Base-by-base conservation (phyloP, 2,113 vertebrate genomes). In the Macquaria australasica region DNA sequence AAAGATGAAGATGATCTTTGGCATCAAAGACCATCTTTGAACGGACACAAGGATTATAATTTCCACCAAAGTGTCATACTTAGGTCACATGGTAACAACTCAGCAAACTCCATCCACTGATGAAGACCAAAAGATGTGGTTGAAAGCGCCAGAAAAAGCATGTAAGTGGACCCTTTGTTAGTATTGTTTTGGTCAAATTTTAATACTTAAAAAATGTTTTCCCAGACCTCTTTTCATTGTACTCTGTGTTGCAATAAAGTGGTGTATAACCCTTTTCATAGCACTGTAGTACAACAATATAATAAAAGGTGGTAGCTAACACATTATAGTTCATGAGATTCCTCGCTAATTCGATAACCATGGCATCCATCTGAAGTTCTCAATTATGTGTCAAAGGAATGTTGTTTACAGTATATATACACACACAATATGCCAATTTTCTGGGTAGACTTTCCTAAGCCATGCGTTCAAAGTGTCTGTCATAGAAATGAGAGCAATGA, bases 301-400 rank as follows among this genome's bases (percentile, higher is more conserved):
- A 4, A 43, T 69, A 23, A 12, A 12, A 14, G 21, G 9, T 59
- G 75, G 28, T 10, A 55, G 55, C 6, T 62, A 31, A 31, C 11
- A 20, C 21, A 34, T 51, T 60, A 31, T 3, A 34, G 41, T 48
- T 67, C 28, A n/a, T 37, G 15, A 69, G 28, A 69, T 20, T 50
- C 41, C 1, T 8, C 2, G 72, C 73, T 56, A 37, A 72, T 55
- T 62, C 8, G 16, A 73, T 41, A 59, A 77, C 25, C 12, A 18
- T 6, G 23, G 4, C 43, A 48, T 75, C 60, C 12, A 58, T 56
- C 3, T 66, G 16, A 70, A 66, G 56, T 51, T 71, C 37, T 25
- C 18, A 56, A 66, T 77, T 81, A 62, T 43, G 64, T 31, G 69
- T 77, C 69, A 37, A 21, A 37, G 23, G 73, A 69, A 74, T 28